Percentiles rank a stretch among this genome's conserved stretches.
Evolutionary conservation across 2,113 vertebrate genomes (phyloP).

Genomic region (Indicator maculatus): DNA sequence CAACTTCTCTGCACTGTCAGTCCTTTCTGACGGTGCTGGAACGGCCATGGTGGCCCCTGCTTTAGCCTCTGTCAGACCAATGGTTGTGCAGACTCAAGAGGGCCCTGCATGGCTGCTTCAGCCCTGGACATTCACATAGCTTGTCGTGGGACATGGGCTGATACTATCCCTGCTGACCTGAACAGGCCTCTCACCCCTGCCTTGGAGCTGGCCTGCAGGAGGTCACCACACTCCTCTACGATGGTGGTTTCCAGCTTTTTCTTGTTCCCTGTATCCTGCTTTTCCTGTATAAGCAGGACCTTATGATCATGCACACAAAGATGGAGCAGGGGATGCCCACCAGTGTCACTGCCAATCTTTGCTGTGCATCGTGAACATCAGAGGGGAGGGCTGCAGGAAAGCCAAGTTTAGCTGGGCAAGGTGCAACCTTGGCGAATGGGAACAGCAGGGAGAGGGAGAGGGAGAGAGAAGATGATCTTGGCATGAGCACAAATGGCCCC

Average conservation of each 20-base stretch:
- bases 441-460: not conserved
- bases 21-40: not conserved
- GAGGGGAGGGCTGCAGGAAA: not conserved
- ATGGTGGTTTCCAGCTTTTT: not conserved
- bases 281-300: not conserved
- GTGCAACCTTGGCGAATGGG: not conserved
- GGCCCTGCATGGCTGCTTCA: not conserved
- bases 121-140: not conserved
- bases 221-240: not conserved
- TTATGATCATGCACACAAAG: not conserved
- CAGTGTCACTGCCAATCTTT: not conserved
- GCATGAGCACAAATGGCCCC: not conserved
- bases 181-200: fast-evolving
- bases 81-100: not conserved
- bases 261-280: not conserved
- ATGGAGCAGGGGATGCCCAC: not conserved
- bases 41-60: not conserved
- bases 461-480: not conserved
- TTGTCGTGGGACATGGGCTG: not conserved
- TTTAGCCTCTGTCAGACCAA: not conserved
- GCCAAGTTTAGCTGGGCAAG: not conserved
- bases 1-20: not conserved
- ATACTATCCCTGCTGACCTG: not conserved
- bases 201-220: not conserved
- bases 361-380: not conserved